Conservation (phyloP, 2,113 vertebrate species). For the Pungitius pungitius region DNA sequence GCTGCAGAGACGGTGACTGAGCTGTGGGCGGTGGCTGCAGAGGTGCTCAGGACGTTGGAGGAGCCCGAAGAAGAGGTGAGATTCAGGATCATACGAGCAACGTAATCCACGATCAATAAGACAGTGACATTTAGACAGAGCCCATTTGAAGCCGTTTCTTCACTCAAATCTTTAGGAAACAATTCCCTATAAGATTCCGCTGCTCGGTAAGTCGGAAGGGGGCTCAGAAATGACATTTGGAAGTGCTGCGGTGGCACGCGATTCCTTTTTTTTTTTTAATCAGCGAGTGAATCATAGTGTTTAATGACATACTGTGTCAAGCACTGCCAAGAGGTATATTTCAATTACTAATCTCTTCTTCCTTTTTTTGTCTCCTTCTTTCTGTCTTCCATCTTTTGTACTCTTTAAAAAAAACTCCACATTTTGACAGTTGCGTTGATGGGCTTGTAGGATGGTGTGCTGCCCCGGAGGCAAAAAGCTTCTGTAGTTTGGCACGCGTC, state of each 20-base stretch:
- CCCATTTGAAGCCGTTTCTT: conserved; percentile 54
- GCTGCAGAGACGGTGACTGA: conserved; percentile 58
- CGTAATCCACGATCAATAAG: conserved; percentile 49
- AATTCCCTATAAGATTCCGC: conserved; percentile 42
- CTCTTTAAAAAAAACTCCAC: conserved; percentile 12
- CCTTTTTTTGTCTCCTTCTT: conserved; percentile 15
- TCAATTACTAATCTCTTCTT: conserved; percentile 45
- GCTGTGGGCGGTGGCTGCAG: conserved; percentile 50
- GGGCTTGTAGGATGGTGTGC: background rate
- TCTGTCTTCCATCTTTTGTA: conserved; percentile 17
- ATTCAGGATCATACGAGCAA: conserved; percentile 56
- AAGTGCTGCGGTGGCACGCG: conserved; percentile 19
- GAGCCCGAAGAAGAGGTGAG: conserved; percentile 37
- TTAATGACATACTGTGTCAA: conserved; percentile 62
- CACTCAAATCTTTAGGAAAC: conserved; percentile 53
- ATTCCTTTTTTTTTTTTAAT: conserved; percentile 64
- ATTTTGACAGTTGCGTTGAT: conserved; percentile 31
- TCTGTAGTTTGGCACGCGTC: conserved; percentile 8
- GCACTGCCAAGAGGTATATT: conserved; percentile 64
- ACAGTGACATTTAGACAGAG: conserved; percentile 72
- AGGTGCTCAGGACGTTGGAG: conserved; percentile 41
- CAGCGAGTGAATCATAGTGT: conserved; percentile 50
- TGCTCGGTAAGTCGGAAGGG: conserved; percentile 17
- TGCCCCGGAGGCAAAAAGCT: conserved; percentile 18
- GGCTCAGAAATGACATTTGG: conserved; percentile 61